These are phyloP conservation scores for Crypturellus tataupa DNA, from an alignment of 2,797 vertebrate species.

Conservation along the genomic window DNA sequence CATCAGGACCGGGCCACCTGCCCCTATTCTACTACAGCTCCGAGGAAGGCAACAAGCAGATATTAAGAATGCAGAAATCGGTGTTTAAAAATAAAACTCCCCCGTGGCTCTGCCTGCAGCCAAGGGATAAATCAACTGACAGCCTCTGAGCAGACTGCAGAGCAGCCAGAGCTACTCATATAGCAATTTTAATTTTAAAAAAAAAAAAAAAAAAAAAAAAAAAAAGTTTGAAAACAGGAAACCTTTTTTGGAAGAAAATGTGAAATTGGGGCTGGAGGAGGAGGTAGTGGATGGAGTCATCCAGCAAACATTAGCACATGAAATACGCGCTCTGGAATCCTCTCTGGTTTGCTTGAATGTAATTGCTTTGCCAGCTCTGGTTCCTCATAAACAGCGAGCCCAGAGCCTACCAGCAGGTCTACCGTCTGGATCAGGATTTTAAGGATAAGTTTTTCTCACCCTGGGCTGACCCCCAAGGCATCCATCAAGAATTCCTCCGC, in stretches of 20 bases:
- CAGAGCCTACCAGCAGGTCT: neutral
- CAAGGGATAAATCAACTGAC: slow-evolving; percentile 55
- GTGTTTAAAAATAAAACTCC: slow-evolving; percentile 51
- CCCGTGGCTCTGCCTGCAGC: neutral
- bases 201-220: slow-evolving; percentile 43
- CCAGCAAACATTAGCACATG: slow-evolving; percentile 54
- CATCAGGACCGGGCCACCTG: neutral
- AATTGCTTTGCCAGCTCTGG: slow-evolving; percentile 2
- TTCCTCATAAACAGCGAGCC: neutral
- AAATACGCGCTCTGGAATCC: slow-evolving; percentile 59
- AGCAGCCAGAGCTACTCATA: slow-evolving; percentile 12
- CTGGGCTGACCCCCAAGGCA: rapidly evolving
- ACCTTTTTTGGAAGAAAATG: slow-evolving; percentile 75
- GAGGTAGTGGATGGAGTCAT: slow-evolving; percentile 40
- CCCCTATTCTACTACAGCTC: neutral
- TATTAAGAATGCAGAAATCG: slow-evolving; percentile 23
- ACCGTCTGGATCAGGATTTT: neutral
- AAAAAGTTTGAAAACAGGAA: slow-evolving; percentile 31
- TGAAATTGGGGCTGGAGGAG: slow-evolving; percentile 30
- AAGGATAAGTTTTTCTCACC: neutral
- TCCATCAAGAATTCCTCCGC: neutral
- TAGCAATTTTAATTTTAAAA: slow-evolving; percentile 50
- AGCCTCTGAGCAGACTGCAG: neutral
- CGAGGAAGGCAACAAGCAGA: slow-evolving; percentile 27
- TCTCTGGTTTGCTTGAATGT: neutral